Conservation (phyloP, 2,797 vertebrate genomes). For the Poliocrania exsul region DNA sequence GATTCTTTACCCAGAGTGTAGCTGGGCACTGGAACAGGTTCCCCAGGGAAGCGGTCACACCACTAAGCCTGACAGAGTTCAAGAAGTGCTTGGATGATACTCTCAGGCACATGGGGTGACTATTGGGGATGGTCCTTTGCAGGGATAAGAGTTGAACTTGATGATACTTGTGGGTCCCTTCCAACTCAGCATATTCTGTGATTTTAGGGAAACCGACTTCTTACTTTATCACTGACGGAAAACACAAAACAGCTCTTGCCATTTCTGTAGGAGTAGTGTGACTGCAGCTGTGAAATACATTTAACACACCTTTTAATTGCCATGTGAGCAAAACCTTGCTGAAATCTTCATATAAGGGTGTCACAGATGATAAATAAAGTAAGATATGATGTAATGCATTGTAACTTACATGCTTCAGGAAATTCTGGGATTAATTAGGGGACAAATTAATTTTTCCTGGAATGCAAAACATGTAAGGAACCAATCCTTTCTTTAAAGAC, state of each 20-base stretch:
- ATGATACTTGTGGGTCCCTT: not conserved
- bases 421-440: conserved; percentile 48
- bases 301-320: not conserved
- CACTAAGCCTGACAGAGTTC: not conserved
- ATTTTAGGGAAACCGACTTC: conserved; percentile 1
- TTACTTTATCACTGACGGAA: conserved; percentile 61
- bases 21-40: not conserved
- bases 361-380: conserved; percentile 32
- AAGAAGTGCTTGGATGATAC: not conserved
- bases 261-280: not conserved
- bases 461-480: conserved; percentile 59
- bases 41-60: not conserved
- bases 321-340: conserved; percentile 8
- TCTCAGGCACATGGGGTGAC: not conserved
- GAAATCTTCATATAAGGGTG: conserved; percentile 10
- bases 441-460: conserved; percentile 61
- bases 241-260: conserved; percentile 2
- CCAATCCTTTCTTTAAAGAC: not conserved
- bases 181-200: not conserved
- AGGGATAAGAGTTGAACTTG: not conserved
- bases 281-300: conserved; percentile 46
- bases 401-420: conserved; percentile 42
- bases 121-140: not conserved
- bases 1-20: not conserved
- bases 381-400: conserved; percentile 34